Base-by-base conservation (phyloP, 2,888 invertebrate genomes). In the Catonia carolina region DNA sequence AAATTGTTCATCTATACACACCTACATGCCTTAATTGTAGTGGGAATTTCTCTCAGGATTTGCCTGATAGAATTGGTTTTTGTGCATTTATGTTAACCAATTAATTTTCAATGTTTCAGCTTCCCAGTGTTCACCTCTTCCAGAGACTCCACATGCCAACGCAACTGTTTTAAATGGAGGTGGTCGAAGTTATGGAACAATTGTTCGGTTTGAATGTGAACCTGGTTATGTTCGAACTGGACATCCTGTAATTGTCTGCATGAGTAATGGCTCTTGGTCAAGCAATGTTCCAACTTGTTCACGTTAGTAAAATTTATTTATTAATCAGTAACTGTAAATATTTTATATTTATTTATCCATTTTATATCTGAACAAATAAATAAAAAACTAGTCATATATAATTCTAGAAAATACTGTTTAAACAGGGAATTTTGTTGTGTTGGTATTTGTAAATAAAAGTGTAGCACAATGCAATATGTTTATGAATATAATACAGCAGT, bases 211-310 rank as follows among this genome's bases (percentile, higher is more conserved):
- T 69, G 92, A 92, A 72, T 95, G 94, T 69, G 92, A 93, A 68
- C 85, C 92, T 5, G 94, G 94, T 2, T 94, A 92, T 69, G 84
- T 89, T 55, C 80, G 94, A 63, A 84, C 82, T 64, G 94, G 94
- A 27, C 86, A 89, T 69, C 94, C 94, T 14, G 93, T 93, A 2
- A 81, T 94, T 39, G 81, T 92, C 35, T 95, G 94, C 71, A 93
- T 93, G 91, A 93, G 92, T 69, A 93, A 94, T 69, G 94, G 94
- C 51, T 92, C 93, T 8, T 95, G 94, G 94, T 93, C 93, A 59
- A 91, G 90, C 58, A 84, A 88, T 64, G 90, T 93, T 3, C 94
- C 94, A 1, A 83, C 84, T 4, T 94, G 94, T 72, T 81, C 89
- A 33, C 82, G 91, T 75, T 78, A 76, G 78, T 72, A 14, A 36